Evolutionary conservation across 2,113 vertebrate genomes (phyloP), one percentile per base, ranked within the genome.

Genomic region (Hippoglossus stenolepis): DNA sequence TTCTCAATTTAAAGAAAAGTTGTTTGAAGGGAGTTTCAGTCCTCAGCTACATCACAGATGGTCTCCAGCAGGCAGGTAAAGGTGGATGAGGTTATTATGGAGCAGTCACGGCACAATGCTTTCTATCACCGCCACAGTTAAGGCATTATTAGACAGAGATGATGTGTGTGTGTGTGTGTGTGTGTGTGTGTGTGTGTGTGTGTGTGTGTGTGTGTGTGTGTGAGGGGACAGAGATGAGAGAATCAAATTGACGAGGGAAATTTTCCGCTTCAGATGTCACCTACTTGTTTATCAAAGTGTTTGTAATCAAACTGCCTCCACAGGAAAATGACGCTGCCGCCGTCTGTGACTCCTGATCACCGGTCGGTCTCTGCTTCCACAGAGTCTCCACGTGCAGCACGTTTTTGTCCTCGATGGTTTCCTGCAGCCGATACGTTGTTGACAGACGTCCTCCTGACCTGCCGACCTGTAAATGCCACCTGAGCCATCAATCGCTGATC

Each of bases 51-150:
- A 47, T 51, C 49, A 51, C 49, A 51, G 49, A 51, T 20, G 45
- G 45, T 51, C 49, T 51, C 49, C 49, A 51, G 49, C 49, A 51
- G 51, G 4, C 17, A 51, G 47, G 47, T 51, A 18, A 51, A 51
- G 47, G 47, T 51, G 47, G 15, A 51, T 51, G 47, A 54, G 51
- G 51, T 54, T 54, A 54, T 54, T 54, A 54, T n/a, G 51, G 20
- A 54, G 51, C 51, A 54, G 51, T 54, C 51, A 54, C 51, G 51
- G 51, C 51, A 54, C 51, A n/a, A 21, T 54, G 51, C 51, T 54
- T 54, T 54, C 51, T n/a, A 54, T 54, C 51, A 54, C 18, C 4
- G 17, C 45, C 45, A 12, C 45, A 18, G 45, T 49, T 49, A 49
- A 49, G 51, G 20, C 51, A 51, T 51, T 51, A 51, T 18, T 51